phyloP scores from a whole-genome alignment of 2,113 vertebrate species.

The Balaeniceps rex region DNA sequence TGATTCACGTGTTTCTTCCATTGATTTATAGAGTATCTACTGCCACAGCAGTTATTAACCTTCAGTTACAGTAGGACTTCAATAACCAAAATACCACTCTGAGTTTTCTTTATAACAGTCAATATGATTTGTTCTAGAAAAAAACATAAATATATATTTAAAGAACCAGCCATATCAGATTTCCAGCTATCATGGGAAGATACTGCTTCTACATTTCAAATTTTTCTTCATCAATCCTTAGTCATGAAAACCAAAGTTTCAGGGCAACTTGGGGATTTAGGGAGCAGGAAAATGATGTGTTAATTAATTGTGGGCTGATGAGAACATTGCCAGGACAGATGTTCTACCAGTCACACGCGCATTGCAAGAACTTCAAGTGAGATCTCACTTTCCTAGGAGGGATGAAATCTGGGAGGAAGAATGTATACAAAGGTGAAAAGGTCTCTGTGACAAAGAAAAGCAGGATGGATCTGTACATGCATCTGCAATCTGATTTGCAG shows the following conservation, averaged over 20 bases:
- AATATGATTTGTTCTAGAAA: neutral
- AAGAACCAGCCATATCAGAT: neutral
- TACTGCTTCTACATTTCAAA: neutral
- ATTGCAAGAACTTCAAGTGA: neutral
- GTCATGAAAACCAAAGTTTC: neutral
- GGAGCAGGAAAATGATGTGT: neutral
- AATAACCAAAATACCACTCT: conserved; percentile 8
- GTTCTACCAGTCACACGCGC: neutral
- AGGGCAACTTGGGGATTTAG: neutral
- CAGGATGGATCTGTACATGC: neutral
- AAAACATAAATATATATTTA: neutral
- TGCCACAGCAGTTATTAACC: conserved; percentile 40
- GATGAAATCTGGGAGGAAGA: neutral
- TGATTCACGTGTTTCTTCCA: neutral
- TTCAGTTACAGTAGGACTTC: conserved; percentile 31
- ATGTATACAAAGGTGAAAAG: neutral
- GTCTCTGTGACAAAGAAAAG: neutral
- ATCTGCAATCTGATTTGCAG: neutral
- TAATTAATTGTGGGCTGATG: conserved; percentile 3
- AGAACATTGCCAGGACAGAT: conserved; percentile 3
- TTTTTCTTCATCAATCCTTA: neutral
- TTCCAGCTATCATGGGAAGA: neutral
- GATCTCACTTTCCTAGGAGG: neutral
- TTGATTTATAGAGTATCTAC: conserved; percentile 40
- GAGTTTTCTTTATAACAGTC: conserved; percentile 11